Conservation (phyloP, 2,113 vertebrate species). For the Rostratula benghalensis region DNA sequence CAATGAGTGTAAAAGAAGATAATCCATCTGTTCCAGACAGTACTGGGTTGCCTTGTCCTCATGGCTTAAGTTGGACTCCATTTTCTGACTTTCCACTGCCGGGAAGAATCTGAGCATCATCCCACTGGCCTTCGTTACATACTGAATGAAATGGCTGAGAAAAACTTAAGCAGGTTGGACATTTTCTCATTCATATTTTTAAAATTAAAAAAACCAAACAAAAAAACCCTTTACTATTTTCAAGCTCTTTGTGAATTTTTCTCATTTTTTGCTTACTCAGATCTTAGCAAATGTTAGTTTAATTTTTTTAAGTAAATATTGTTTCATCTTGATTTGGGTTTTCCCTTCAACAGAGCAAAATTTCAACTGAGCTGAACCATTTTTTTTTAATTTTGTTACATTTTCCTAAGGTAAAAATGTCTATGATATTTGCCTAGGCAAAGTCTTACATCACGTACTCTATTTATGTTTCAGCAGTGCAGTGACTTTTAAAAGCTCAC, state of each 20-base stretch:
- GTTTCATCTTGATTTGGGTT: background rate
- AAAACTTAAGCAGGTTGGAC: background rate
- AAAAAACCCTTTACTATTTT: background rate
- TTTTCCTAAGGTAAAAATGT: constrained; percentile 48
- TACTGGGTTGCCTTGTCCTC: background rate
- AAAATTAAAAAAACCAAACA: background rate
- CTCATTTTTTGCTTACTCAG: background rate
- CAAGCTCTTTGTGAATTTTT: background rate
- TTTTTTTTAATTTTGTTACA: background rate
- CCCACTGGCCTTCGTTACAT: background rate
- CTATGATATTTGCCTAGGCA: constrained; percentile 52
- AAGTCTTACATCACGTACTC: constrained; percentile 61
- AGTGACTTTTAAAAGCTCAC: constrained; percentile 70
- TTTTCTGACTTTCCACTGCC: background rate
- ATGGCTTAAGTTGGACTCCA: accelerated
- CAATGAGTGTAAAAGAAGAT: background rate
- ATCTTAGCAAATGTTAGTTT: background rate
- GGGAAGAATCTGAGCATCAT: background rate
- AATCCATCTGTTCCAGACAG: background rate
- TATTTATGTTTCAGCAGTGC: constrained; percentile 65
- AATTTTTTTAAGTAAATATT: background rate
- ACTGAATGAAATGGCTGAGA: background rate
- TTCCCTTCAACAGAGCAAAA: background rate
- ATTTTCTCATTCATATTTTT: background rate
- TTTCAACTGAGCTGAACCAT: background rate